These are phyloP conservation scores for Antennarius striatus DNA, from an alignment of 2,113 vertebrate species.

Conservation along the genomic window DNA sequence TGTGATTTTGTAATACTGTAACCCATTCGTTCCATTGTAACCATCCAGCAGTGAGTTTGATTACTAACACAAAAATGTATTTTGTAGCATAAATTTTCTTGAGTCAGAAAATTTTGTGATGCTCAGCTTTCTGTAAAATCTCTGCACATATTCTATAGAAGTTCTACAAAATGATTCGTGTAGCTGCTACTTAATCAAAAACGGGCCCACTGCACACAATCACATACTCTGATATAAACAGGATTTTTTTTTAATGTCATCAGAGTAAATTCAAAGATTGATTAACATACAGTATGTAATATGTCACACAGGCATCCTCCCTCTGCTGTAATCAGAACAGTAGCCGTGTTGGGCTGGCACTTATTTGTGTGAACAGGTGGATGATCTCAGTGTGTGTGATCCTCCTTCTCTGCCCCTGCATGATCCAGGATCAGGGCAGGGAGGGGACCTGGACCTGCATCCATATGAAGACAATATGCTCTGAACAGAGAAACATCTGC, in stretches of 20 bases:
- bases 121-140: conserved; percentile 4
- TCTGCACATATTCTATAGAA: neutral
- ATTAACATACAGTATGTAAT: neutral
- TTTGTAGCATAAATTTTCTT: neutral
- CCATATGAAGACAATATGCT: conserved; percentile 65
- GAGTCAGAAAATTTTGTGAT: neutral
- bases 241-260: neutral
- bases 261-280: neutral
- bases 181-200: conserved; percentile 8
- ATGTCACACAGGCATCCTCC: neutral
- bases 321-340: conserved; percentile 30
- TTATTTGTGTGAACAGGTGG: conserved; percentile 72
- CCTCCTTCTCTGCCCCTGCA: conserved; percentile 73
- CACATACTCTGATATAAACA: neutral
- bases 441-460: conserved; percentile 66
- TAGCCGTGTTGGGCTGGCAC: conserved; percentile 62
- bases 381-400: conserved; percentile 69
- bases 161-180: neutral
- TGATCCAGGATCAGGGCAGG: conserved; percentile 71
- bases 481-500: conserved; percentile 75
- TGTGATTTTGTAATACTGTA: conserved; percentile 27
- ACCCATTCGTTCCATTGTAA: conserved; percentile 1
- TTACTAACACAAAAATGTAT: neutral
- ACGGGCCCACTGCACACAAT: neutral
- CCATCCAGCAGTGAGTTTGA: neutral